These are phyloP conservation scores for Dermolepida albohirtum DNA, from an alignment of 2,888 invertebrate genomes.

Conservation along the genomic window DNA sequence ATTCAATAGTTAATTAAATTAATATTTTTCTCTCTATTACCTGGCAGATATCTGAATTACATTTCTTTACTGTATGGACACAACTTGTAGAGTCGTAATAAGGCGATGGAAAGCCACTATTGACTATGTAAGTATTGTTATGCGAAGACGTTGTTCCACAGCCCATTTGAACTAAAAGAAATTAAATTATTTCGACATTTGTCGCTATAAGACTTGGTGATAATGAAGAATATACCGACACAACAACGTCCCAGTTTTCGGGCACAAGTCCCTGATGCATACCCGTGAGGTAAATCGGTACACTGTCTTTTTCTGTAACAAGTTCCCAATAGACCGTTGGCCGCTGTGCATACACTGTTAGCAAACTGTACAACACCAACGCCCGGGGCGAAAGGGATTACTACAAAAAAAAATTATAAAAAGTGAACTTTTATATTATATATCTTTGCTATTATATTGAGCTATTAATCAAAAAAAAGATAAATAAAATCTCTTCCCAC, in stretches of 20 bases:
- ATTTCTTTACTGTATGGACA: conserved; percentile 77
- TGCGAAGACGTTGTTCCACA: conserved; percentile 78
- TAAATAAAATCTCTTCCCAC: too few species aligned
- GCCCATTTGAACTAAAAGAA: conserved; percentile 73
- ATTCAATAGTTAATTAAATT: too few species aligned
- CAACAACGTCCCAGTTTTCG: conserved; percentile 85
- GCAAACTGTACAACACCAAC: conserved; percentile 68
- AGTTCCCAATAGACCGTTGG: conserved; percentile 77
- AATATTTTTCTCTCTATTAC: conserved; percentile 60
- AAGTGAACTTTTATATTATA: too few species aligned
- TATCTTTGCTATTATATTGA: too few species aligned
- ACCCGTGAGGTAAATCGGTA: conserved; percentile 73
- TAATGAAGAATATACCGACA: conserved; percentile 72
- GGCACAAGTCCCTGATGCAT: conserved; percentile 76
- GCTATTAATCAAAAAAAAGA: too few species aligned
- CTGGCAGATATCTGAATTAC: conserved; percentile 77
- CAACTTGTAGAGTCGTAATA: conserved; percentile 78
- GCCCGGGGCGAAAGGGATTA: neutral
- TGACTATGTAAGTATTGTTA: conserved; percentile 88
- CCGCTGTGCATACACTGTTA: conserved; percentile 76
- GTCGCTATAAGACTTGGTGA: too few species aligned
- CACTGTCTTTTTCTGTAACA: conserved; percentile 83
- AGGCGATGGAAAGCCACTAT: conserved; percentile 79
- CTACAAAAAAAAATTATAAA: too few species aligned
- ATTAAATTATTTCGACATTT: neutral